These are phyloP conservation scores for Drosophila picticornis DNA, from an alignment of 2,888 invertebrate genomes.

Conservation along the genomic window DNA sequence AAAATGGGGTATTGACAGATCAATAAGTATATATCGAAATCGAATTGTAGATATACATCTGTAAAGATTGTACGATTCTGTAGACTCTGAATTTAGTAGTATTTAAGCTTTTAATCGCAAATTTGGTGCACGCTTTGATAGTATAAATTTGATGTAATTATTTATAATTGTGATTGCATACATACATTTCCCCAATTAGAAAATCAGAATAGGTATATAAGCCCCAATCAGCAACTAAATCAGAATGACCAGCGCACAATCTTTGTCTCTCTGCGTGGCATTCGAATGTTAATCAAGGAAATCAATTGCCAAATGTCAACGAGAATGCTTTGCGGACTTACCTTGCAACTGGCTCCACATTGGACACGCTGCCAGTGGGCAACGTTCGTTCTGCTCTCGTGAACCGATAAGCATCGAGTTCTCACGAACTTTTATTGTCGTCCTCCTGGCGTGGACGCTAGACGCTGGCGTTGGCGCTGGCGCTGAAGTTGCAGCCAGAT, in stretches of 20 bases:
- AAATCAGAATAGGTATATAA: background rate
- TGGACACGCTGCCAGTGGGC: constrained; percentile 54
- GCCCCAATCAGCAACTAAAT: background rate
- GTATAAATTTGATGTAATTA: background rate
- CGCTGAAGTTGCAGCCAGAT: constrained; percentile 3
- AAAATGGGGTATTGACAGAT: too few relatives aligned
- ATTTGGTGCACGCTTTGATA: background rate
- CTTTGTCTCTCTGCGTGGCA: constrained; percentile 42
- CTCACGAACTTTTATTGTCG: constrained; percentile 84
- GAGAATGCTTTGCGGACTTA: constrained; percentile 5
- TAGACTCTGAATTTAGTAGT: too few relatives aligned
- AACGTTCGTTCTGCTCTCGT: constrained; percentile 42
- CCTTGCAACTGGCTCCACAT: constrained; percentile 9
- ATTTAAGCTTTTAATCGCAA: background rate
- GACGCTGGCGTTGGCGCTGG: background rate
- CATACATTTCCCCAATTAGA: background rate
- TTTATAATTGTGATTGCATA: background rate
- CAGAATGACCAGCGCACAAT: constrained; percentile 16
- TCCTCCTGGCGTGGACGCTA: constrained; percentile 39
- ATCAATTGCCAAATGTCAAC: constrained; percentile 59
- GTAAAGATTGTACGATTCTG: background rate
- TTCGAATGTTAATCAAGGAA: constrained; percentile 57
- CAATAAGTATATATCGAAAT: background rate
- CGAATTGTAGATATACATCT: background rate
- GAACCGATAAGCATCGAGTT: constrained; percentile 83